A percentile compares a stretch with the other conserved stretches of the same genome.
phyloP scores from a whole-genome alignment of 2,113 vertebrate species.

The Orcinus orca region DNA sequence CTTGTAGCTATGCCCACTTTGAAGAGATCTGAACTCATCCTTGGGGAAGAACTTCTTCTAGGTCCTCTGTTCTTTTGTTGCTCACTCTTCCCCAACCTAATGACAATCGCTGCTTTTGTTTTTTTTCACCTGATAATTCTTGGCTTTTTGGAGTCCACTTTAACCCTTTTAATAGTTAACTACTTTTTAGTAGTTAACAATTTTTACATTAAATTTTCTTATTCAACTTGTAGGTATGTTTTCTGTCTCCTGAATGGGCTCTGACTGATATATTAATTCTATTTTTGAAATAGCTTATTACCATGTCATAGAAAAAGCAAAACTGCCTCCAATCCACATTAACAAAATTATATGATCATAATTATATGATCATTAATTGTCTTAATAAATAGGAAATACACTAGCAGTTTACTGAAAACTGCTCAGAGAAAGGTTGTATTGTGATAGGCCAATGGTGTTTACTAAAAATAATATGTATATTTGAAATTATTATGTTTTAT shows the following conservation, averaged over 20 bases:
- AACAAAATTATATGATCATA: background rate
- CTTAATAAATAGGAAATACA: background rate
- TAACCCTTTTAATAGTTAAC: background rate
- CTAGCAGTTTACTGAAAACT: background rate
- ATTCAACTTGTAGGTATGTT: background rate
- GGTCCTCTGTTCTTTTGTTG: too few relatives aligned
- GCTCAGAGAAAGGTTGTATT: background rate
- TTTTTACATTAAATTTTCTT: background rate
- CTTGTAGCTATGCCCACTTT: background rate
- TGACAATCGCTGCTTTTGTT: background rate
- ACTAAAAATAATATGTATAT: background rate
- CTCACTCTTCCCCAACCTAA: background rate
- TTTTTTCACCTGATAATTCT: background rate
- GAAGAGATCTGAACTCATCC: background rate
- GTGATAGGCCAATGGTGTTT: background rate
- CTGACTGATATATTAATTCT: background rate
- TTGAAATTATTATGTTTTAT: constrained; percentile 3
- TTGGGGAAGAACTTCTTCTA: background rate
- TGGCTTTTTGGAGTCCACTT: background rate
- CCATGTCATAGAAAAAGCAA: background rate
- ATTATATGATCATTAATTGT: background rate
- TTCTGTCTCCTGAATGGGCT: background rate
- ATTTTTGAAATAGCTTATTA: background rate
- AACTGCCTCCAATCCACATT: background rate
- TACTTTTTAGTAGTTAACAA: background rate